Base-by-base conservation (phyloP, 2,888 invertebrate species). In the Acanthopleura granulata region DNA sequence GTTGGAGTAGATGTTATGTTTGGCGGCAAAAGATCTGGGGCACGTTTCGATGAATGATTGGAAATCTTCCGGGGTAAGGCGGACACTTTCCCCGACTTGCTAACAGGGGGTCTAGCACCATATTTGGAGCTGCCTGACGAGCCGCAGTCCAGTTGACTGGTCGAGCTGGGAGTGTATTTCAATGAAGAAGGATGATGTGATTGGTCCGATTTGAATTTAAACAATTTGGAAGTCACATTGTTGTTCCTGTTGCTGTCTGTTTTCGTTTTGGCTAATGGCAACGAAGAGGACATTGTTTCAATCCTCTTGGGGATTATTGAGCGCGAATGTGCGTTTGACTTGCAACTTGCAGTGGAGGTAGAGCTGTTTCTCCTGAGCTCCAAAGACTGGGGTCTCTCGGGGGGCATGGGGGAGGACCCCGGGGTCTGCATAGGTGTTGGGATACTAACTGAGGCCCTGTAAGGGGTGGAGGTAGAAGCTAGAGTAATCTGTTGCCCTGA, bases 361-460 rank as follows among this genome's bases (percentile, higher is more conserved):
- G 27, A 27, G 1, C 66, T 14, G 25, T 66, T 22, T 27, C 16
- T 22, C 29, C 25, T 66, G 25, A 66, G 66, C 29, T 66, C 66
- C 22, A 66, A 14, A 27, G 66, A 66, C 25, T 66, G 66, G 22
- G 66, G 66, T 27, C 66, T 22, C 25, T 66, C 66, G 29, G 66
- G 66, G 14, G 66, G 66, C 12, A 12, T 22, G 16, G 66, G 3
- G 22, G 29, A 66, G 14, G 29, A 27, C 14, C 16, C 29, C 3
- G 6, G 22, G 16, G 25, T 16, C 66, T 66, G 66, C 66, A 66
- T 66, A 66, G 66, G 29, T 40, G 40, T 40, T 3, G 40, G 40
- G 22, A 66, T 27, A 14, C 29, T 27, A 22, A 66, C 66, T 27
- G 66, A 66, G 66, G 66, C 22, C 22, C 16, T 27, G 27, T 12